phyloP scores from a whole-genome alignment of 2,797 vertebrate species.

The Amniataba percoides region DNA sequence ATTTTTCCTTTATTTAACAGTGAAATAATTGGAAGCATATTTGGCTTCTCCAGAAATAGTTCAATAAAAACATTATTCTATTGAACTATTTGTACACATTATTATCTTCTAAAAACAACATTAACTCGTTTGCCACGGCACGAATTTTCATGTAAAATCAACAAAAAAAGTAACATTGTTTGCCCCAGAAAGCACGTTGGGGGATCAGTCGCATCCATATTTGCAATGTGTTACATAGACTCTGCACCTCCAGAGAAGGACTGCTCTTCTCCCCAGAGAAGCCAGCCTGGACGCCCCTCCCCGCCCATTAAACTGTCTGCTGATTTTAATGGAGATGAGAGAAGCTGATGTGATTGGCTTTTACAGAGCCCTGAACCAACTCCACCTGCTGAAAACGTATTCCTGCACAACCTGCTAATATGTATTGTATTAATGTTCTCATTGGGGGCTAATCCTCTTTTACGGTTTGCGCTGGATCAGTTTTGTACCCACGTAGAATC shows the following conservation, averaged over 20 bases:
- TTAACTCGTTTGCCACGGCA: slow-evolving; percentile 16
- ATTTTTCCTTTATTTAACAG: neutral
- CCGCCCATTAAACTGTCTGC: slow-evolving; percentile 78
- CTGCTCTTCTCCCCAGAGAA: slow-evolving; percentile 44
- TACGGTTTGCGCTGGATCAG: slow-evolving; percentile 32
- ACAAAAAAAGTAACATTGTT: neutral
- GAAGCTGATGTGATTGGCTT: slow-evolving; percentile 75
- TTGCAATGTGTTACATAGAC: slow-evolving; percentile 40
- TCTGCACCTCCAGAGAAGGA: slow-evolving; percentile 52
- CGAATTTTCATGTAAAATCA: slow-evolving; percentile 21
- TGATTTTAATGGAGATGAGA: slow-evolving; percentile 76
- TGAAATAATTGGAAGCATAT: neutral
- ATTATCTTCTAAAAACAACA: slow-evolving; percentile 35
- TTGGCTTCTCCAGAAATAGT: slow-evolving; percentile 6
- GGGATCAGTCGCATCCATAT: slow-evolving; percentile 33
- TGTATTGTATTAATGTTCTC: slow-evolving; percentile 58
- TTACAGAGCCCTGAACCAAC: slow-evolving; percentile 59
- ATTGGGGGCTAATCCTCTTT: slow-evolving; percentile 51
- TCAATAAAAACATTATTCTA: neutral
- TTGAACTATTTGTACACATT: slow-evolving; percentile 19
- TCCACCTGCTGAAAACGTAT: slow-evolving; percentile 70
- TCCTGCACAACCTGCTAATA: slow-evolving; percentile 63
- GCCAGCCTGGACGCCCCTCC: slow-evolving; percentile 72
- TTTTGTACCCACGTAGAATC: neutral
- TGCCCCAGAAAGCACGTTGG: slow-evolving; percentile 21